Evolutionary conservation across 2,113 vertebrate genomes (phyloP).

Genomic region (Gobiocypris rarus): DNA sequence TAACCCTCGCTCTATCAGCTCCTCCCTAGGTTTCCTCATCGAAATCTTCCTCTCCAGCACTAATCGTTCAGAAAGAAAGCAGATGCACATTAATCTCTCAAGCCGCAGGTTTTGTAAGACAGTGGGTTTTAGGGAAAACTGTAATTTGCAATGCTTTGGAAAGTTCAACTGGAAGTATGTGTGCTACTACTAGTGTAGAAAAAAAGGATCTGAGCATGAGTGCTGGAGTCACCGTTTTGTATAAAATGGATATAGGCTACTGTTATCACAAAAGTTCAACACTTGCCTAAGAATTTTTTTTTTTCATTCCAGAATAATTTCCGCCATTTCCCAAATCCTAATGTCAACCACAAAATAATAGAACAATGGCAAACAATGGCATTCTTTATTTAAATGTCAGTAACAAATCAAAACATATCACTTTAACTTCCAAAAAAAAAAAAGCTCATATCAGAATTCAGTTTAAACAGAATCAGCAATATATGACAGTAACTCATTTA

Average conservation of each 20-base stretch:
- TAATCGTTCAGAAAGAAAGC: slow-evolving; percentile 59
- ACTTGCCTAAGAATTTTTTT: no score
- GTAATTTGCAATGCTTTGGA: no score
- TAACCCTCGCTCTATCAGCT: slow-evolving; percentile 91
- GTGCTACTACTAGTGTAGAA: no score
- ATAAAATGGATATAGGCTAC: no score
- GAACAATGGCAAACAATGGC: no score
- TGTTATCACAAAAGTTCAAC: no score
- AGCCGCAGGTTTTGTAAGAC: not conserved
- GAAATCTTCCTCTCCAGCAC: slow-evolving; percentile 96
- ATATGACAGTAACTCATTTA: not conserved
- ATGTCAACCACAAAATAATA: not conserved
- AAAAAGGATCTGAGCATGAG: no score
- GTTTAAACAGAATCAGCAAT: not conserved
- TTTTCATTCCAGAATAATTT: no score
- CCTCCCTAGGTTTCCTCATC: slow-evolving; percentile 89
- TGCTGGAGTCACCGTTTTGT: no score
- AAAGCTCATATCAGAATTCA: not conserved
- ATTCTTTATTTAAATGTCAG: no score
- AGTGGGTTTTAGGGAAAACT: not conserved
- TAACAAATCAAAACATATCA: not conserved
- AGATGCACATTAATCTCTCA: not conserved
- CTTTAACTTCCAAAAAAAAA: not conserved
- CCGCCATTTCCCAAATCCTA: not conserved
- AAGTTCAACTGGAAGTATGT: no score